phyloP scores from a whole-genome alignment of 2,113 vertebrate species.

The Myodes glareolus region DNA sequence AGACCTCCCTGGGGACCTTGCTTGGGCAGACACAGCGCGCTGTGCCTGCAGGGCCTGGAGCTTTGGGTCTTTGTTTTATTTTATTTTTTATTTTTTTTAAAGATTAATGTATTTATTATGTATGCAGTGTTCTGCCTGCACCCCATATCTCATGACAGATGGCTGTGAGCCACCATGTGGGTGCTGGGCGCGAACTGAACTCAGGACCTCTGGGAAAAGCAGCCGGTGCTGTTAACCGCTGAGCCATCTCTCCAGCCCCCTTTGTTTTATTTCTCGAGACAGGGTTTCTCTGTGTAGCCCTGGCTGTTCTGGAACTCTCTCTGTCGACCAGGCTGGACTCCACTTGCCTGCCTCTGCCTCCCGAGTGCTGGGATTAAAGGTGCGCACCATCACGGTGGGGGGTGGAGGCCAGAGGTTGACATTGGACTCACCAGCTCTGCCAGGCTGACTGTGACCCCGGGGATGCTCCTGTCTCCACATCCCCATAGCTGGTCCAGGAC shows the following conservation, averaged over 20 bases:
- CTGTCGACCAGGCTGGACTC: too few relatives aligned
- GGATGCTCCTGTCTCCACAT: neutral
- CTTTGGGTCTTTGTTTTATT: neutral
- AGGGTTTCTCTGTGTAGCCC: neutral
- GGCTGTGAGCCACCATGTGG: too few relatives aligned
- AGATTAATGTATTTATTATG: too few relatives aligned
- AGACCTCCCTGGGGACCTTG: neutral
- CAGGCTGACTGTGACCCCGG: neutral
- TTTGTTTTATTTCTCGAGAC: neutral
- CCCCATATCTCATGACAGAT: too few relatives aligned
- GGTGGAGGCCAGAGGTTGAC: neutral
- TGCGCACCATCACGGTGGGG: accelerated
- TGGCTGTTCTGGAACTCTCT: neutral
- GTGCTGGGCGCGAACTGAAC: too few relatives aligned
- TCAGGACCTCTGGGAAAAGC: too few relatives aligned
- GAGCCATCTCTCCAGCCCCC: too few relatives aligned
- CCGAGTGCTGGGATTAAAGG: neutral
- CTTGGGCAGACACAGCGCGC: too few relatives aligned
- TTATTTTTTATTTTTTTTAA: neutral
- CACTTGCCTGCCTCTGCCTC: neutral
- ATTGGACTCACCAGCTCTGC: too few relatives aligned
- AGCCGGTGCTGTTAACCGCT: too few relatives aligned
- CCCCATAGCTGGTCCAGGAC: neutral
- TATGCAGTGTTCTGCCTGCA: too few relatives aligned
- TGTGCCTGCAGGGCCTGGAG: neutral